Evolutionary conservation across 2,113 vertebrate genomes (phyloP), one percentile per base, ranked within the genome.

Genomic region (Crotophaga sulcirostris): DNA sequence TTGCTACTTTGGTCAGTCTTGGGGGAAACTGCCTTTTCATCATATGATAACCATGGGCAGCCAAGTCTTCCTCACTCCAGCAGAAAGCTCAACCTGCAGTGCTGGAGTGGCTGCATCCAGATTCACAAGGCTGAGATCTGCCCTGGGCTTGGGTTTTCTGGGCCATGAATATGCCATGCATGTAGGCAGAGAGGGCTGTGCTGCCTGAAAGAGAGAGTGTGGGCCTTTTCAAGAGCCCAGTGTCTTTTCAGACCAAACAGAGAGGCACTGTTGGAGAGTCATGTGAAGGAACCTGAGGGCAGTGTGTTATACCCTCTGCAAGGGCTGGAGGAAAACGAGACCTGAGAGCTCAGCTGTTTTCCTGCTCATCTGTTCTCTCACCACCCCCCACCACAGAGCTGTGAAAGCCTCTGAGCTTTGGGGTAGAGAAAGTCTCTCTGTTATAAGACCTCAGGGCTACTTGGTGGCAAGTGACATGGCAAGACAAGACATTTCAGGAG

Each of bases 21-120:
- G 12, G 7, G 12, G 24, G 6, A 42, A 94, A 73, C 25, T 40
- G 19, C 10, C 9, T 68, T 79, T 64, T 56, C 11, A 58, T 40
- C 1, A 3, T 28, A 23, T 23, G 44, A 3, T 38, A 44, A 60
- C 20, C 5, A 6, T 0, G 3, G 19, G 19, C 9, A n/a, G 49
- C 3, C 28, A 66, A 77, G 31, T 8, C 11, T 86, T 88, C 49
- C 59, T 73, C 2, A 0, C 16, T 76, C 8, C 38, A 70, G 66
- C 16, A 76, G 70, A 36, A 86, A 90, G 38, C 72, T 66, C 76
- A 89, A 12, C 16, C 72, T 84, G 40, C 8, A 54, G 55, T 49
- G 23, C 12, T 1, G 1, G 7, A n/a, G 12, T 72, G 23, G 42
- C n/a, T 66, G 28, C 11, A 59, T 18, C 12, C 13, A 16, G 4